These are phyloP conservation scores for Lithosia quadra DNA, from an alignment of 2,888 invertebrate species.

Conservation along the genomic window DNA sequence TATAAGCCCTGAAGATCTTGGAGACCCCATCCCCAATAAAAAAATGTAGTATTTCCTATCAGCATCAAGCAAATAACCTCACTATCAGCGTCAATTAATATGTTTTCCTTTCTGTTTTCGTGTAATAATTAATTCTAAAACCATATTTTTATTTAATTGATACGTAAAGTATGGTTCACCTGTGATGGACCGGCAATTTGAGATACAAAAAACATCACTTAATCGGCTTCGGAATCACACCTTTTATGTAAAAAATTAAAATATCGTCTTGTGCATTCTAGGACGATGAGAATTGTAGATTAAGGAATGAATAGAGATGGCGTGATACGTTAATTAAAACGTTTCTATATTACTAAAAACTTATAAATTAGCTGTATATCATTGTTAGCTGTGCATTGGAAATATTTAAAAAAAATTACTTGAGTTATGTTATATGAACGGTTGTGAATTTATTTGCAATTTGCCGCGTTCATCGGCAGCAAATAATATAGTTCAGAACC, in stretches of 20 bases:
- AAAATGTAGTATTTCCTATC: no score
- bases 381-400: no score
- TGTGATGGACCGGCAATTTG: conserved; percentile 62
- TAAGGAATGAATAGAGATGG: conserved; percentile 43
- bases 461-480: no score
- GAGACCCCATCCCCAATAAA: no score
- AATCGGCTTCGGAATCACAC: conserved; percentile 82
- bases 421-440: no score
- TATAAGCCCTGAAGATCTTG: no score
- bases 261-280: conserved; percentile 73
- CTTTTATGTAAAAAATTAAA: conserved; percentile 81
- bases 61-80: background rate
- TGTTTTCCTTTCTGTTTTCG: background rate
- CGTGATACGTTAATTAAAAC: background rate
- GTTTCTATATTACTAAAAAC: background rate
- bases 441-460: no score
- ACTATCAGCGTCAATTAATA: background rate
- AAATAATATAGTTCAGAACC: no score
- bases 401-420: no score
- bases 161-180: conserved; percentile 51
- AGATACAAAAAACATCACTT: conserved; percentile 65
- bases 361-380: no score
- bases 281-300: conserved; percentile 51
- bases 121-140: background rate
- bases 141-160: conserved; percentile 50